Evolutionary conservation across 2,113 vertebrate species (phyloP).

Genomic region (Cyprinodon tularosa): DNA sequence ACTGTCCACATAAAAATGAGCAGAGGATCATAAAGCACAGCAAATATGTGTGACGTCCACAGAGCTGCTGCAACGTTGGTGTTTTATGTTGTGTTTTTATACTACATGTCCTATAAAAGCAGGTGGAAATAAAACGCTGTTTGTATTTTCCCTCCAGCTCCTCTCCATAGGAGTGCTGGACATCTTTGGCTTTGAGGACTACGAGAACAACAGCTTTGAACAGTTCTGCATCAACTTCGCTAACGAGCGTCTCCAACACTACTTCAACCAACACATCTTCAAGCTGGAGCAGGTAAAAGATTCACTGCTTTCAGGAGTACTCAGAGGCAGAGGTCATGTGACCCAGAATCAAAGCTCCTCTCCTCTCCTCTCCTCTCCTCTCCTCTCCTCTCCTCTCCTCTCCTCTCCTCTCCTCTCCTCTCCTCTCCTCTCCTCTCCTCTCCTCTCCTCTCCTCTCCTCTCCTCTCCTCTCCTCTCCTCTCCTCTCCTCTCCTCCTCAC

Average conservation of each 20-base stretch:
- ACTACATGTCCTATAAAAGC: background rate
- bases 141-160: conserved; percentile 74
- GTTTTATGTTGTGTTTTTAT: background rate
- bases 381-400: no score
- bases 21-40: background rate
- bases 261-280: conserved; percentile 98
- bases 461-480: no score
- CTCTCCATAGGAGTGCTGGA: conserved; percentile 96
- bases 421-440: background rate
- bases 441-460: background rate
- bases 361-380: background rate
- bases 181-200: conserved; percentile 98
- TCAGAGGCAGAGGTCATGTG: no score
- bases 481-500: no score
- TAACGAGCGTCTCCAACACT: conserved; percentile 95
- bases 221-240: conserved; percentile 98
- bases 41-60: background rate
- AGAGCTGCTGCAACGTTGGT: background rate
- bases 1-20: conserved; percentile 10
- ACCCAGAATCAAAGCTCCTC: no score
- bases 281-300: conserved; percentile 90
- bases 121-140: background rate
- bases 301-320: background rate
- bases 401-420: no score
- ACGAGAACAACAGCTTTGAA: conserved; percentile 97